Base-by-base conservation (phyloP, 2,888 invertebrate genomes). In the Ceramica pisi region DNA sequence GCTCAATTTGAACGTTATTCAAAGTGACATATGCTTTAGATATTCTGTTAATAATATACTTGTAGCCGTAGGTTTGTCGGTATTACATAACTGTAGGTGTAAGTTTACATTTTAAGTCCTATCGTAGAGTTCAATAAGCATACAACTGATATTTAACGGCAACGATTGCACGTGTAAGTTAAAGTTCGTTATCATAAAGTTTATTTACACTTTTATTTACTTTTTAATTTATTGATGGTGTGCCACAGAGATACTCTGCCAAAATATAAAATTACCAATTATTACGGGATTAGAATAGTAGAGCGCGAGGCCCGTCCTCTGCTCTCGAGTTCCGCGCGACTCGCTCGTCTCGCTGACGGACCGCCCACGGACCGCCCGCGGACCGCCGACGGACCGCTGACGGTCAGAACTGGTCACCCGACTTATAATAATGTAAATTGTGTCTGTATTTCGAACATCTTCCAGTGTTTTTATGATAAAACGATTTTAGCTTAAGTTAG, bases 221-320 rank as follows among this genome's bases (percentile, higher is more conserved):
- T 93, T 91, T 93, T 94, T 94, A 94, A 95, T 95, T 95, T 95
- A 95, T 94, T 93, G 90, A 95, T 94, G 95, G 96, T 95, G 96
- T 96, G 96, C 96, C 96, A 96, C 96, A 95, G 95, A 95, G 94
- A 95, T 95, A 95, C 92, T 96, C 95, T 96, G 96, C 96, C 96
- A 96, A 96, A 96, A 94, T 95, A 95, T 95, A 94, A 95, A 95
- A 95, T 94, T 95, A 95, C 94, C 95, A 94, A 92, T 90, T 91
- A 87, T 88, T 88, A 77, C 89, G 92, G 92, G 92, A 88, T 85
- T 82, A 89, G 90, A 84, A 87, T 85, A 84, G 87, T 78, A 78
- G 79, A 76, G 80, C 78, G 79, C 61, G 76, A 64, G 78, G 75
- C 76, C 64, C 75, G 82, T 23, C 44, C 81, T 82, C 70, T 74